Evolutionary conservation across 2,113 vertebrate species (phyloP), one percentile per base, ranked within the genome.

Genomic region (Ivindomyrus marchei): DNA sequence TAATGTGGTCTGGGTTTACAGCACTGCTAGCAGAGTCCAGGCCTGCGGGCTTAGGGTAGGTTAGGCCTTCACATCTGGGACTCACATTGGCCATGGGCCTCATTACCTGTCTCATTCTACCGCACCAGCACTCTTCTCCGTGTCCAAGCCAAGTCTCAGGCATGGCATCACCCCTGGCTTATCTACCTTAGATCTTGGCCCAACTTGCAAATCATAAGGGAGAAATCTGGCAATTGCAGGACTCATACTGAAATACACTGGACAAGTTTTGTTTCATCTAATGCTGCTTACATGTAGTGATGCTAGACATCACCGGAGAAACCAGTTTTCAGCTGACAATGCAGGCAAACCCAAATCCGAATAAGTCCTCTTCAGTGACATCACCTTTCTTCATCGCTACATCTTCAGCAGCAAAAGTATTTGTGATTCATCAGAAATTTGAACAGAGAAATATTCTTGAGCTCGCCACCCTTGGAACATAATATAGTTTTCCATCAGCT

Each of bases 41-140:
- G 96, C 96, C 96, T 93, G 90, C 11, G 93, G 97, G 96, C 95
- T 87, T 92, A 95, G 90, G 94, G 93, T 93, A 95, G 96, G 96
- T 97, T 96, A 96, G 96, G 96, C 95, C 95, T 96, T 96, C 95
- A 97, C 97, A 98, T 98, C 96, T 97, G 96, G 97, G 96, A 95
- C 96, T 98, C 96, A 97, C 96, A 97, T 97, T 97, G 96, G 95
- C 95, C 95, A 96, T 95, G 94, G 95, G 94, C 95, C 96, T 97
- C 96, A 96, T 96, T 96, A 96, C 96, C 96, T 96, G 96, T 96
- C 95, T 95, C 92, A 94, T 94, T 95, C 95, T 96, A 94, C 95
- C 46, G 42, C 11, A 80, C 10, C 50, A 39, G 13, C 74, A 53
- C 50, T 74, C 89, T 83, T 6, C 90, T 87, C 49, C 5, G 11